Base-by-base conservation (phyloP, 2,888 invertebrate species). In the Apodemia duryi region DNA sequence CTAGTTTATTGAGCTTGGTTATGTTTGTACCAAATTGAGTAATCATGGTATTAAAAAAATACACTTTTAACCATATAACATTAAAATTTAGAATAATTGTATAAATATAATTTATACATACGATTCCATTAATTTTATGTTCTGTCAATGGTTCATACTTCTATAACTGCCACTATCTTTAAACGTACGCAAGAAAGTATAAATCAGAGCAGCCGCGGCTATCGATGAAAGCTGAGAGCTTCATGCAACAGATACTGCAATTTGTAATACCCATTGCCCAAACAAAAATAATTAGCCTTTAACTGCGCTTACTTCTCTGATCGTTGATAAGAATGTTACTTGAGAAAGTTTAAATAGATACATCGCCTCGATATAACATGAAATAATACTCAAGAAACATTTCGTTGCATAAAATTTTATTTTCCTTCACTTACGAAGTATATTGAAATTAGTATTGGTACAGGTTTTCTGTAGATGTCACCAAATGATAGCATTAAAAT, bases 221-320 rank as follows among this genome's bases (percentile, higher is more conserved):
- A 83, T 83, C 84, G 82, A 78, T 75, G 77, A 78, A 81, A 73
- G 80, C 77, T 80, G 75, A 77, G 83, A 81, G 88, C 88, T 83
- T 88, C 77, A 77, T 76, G 73, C 80, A 77, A 73, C 79, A 83
- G 84, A 86, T 86, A 85, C 78, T 77, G 82, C 79, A 83, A 85
- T 85, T 83, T 77, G 77, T 75, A 69, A 69, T 61, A 21, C 65
- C 65, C 61, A 29, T 61, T 60, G 64, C 63, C 70, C 72, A 70
- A 75, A 76, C 73, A 74, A 87, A 86, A 88, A 88, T 85, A 88
- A 85, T 87, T 86, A 86, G 79, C 77, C 69, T 74, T 77, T 78
- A 81, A 80, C 78, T 77, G 82, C 82, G 80, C 80, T 86, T 79
- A 83, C 82, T 86, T 85, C 85, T 81, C 83, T 85, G 90, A 90